Evolutionary conservation across 2,888 invertebrate genomes (phyloP).

Genomic region (Thymelicus lineola): DNA sequence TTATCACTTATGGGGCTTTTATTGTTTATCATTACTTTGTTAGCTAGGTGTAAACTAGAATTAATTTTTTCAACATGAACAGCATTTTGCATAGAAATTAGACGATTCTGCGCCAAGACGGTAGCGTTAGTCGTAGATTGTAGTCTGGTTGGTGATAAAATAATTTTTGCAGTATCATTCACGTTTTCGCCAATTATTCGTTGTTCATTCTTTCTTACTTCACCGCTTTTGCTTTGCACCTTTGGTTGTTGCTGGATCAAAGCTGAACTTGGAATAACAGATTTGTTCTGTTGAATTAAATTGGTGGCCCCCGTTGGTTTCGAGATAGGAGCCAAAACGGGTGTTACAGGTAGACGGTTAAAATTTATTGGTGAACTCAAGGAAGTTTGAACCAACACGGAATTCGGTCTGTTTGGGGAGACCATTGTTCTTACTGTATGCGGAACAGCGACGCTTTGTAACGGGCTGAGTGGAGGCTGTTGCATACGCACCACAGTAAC

Average conservation of each 20-base stretch:
- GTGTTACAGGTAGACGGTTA: constrained; percentile 84
- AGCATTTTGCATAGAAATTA: constrained; percentile 76
- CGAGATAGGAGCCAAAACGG: constrained; percentile 83
- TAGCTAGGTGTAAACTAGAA: constrained; percentile 65
- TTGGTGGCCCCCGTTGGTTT: constrained; percentile 84
- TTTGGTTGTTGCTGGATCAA: constrained; percentile 73
- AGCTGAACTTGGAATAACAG: constrained; percentile 55
- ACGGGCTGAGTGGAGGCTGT: constrained; percentile 76
- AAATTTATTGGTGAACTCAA: constrained; percentile 75
- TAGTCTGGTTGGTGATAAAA: constrained; percentile 70
- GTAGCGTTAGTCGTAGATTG: constrained; percentile 70
- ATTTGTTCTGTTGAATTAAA: constrained; percentile 70
- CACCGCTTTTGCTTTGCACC: constrained; percentile 58
- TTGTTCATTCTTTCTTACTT: constrained; percentile 63
- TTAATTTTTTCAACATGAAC: constrained; percentile 68
- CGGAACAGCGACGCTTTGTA: constrained; percentile 74
- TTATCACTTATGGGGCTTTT: constrained; percentile 66
- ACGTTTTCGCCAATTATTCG: constrained; percentile 42
- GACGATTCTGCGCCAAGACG: constrained; percentile 76
- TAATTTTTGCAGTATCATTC: constrained; percentile 70
- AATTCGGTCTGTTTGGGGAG: constrained; percentile 76
- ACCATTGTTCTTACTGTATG: constrained; percentile 71
- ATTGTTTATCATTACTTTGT: constrained; percentile 72
- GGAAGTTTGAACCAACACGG: constrained; percentile 76
- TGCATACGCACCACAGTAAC: constrained; percentile 83